Percentiles rank a stretch among this genome's conserved stretches.
Conservation (phyloP, 2,888 invertebrate genomes). For the Aspidiotus destructor region DNA sequence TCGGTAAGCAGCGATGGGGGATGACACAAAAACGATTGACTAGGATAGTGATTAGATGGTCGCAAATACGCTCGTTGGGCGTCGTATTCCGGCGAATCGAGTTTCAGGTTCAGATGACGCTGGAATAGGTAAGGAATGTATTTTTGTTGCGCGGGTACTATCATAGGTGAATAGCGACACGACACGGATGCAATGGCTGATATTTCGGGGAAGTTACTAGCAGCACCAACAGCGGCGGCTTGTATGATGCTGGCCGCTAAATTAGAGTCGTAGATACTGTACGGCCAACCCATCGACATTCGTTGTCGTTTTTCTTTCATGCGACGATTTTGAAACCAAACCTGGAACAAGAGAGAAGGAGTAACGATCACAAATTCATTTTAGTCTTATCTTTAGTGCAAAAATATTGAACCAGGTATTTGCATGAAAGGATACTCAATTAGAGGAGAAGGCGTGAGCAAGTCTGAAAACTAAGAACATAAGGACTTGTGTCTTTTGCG, state of each 20-base stretch:
- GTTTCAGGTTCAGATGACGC: conserved; percentile 37
- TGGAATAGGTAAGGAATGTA: conserved; percentile 35
- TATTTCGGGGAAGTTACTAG: conserved; percentile 44
- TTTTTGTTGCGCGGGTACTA: conserved; percentile 35
- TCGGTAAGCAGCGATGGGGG: conserved; percentile 18
- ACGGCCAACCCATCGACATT: conserved; percentile 90
- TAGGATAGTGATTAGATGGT: conserved; percentile 25
- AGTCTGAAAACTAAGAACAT: no score
- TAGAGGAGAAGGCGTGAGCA: no score
- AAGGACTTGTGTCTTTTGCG: no score
- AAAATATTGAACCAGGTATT: no score
- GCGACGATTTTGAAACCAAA: conserved; percentile 94
- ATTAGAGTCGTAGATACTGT: conserved; percentile 88
- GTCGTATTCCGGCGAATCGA: conserved; percentile 45
- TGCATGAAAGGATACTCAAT: no score
- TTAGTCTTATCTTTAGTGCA: no score
- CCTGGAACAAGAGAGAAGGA: conserved; percentile 51
- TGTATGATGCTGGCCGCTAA: conserved; percentile 86
- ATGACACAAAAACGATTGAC: conserved; percentile 20
- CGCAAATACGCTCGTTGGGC: conserved; percentile 22
- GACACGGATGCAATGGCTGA: conserved; percentile 36
- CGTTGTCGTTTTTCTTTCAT: conserved; percentile 97
- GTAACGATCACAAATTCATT: no score
- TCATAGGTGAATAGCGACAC: conserved; percentile 34
- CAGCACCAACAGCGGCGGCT: conserved; percentile 68